Percentiles rank a stretch among this genome's conserved stretches.
Conservation (phyloP, 2,888 invertebrate genomes). For the Eremobia ochroleuca region DNA sequence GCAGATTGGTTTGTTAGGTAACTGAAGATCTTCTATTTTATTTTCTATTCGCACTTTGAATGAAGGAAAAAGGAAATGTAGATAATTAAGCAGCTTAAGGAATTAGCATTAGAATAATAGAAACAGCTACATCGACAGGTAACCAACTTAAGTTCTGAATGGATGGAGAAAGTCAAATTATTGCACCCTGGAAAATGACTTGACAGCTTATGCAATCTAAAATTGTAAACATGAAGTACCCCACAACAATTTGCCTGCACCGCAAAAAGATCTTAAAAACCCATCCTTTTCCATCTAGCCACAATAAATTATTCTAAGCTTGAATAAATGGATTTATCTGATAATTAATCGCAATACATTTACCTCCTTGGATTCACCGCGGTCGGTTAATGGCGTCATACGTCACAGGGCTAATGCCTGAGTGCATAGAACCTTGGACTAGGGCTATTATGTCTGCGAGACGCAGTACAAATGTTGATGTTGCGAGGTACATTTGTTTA, state of each 20-base stretch:
- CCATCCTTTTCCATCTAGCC: conserved; percentile 1
- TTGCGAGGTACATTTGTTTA: conserved; percentile 36
- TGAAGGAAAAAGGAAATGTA: not conserved
- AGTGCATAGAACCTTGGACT: conserved; percentile 22
- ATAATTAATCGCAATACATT: conserved; percentile 67
- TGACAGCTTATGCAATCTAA: not conserved
- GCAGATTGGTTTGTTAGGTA: not conserved
- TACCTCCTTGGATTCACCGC: conserved; percentile 59
- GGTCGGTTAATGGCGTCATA: conserved; percentile 61
- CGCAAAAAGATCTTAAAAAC: not conserved
- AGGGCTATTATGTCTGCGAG: conserved; percentile 12
- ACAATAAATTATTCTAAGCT: conserved; percentile 55
- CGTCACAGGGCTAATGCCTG: conserved; percentile 54
- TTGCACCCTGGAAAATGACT: too few relatives aligned
- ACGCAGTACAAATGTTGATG: conserved; percentile 39
- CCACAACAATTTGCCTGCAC: not conserved
- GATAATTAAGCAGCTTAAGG: not conserved
- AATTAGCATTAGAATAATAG: not conserved
- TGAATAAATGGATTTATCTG: conserved; percentile 55
- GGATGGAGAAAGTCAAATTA: not conserved
- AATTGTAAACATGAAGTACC: not conserved
- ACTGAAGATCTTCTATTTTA: not conserved
- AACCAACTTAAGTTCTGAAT: not conserved
- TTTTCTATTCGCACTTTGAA: not conserved
- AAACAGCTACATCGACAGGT: not conserved